Evolutionary conservation across 64 coral and sea anemone species (phyloP), one percentile per base, ranked within the genome.

Genomic region (Trachythela sp.): DNA sequence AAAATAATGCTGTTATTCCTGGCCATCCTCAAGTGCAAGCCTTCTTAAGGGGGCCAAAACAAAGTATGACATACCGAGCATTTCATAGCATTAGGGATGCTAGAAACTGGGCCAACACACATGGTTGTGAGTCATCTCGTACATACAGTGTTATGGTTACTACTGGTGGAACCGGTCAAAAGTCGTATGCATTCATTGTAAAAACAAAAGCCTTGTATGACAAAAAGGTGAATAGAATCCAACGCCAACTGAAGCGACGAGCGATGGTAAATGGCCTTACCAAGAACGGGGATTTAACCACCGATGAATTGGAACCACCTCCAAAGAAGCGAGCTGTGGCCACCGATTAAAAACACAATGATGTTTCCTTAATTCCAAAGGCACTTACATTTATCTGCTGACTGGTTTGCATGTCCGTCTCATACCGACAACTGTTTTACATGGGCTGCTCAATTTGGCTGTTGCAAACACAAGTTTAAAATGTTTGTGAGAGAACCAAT

Each of bases 11-110:
- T 35, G 88, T 83, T 40, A 32, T 89, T 11, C 35, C 68, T 18
- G 43, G 32, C 42, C 48, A 89, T 89, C 88, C 88, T 7, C 64
- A 83, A 45, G 45, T 89, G 8, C 68, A 89, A 54, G 88, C 67
- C 17, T 89, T 89, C 43, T 48, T 89, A 30, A 40, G 42, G 51
- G 70, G 88, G 26, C 88, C 88, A 34, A 17, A 80, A 13, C 40
- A 37, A n/a, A 49, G 0, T 8, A 49, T 89, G 39, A 48, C 43
- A 22, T 83, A 89, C 29, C 5, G 11, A 30, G 72, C 26, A 48
- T 89, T 89, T 30, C 45, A 1, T 26, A 45, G 13, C 41, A 89
- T 50, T 48, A 32, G 40, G 24, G 17, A 80, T 32, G 88, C 88
- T 6, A 31, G 43, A 43, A 89, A 48, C 9, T 89, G 67, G 26